phyloP scores from a whole-genome alignment of 1,140 invertebrate genomes.

The Apis laboriosa region DNA sequence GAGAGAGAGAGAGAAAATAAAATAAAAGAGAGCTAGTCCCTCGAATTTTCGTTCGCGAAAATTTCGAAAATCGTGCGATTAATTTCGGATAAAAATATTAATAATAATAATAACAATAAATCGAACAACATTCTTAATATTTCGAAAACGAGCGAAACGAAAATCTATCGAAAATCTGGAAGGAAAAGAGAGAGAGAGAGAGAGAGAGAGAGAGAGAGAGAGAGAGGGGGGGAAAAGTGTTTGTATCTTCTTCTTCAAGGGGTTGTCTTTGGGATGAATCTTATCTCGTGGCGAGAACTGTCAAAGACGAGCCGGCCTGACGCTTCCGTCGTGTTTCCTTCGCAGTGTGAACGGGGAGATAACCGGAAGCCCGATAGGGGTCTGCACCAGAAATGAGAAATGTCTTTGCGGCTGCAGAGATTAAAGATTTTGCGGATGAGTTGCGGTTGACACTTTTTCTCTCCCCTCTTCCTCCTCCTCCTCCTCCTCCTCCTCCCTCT shows the following conservation, averaged over 20 bases:
- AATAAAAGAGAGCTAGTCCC: too few species aligned
- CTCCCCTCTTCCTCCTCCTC: constrained; percentile 16
- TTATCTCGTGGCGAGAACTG: constrained; percentile 77
- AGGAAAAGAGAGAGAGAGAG: too few species aligned
- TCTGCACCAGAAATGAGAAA: constrained; percentile 79
- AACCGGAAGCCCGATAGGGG: constrained; percentile 77
- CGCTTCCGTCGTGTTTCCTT: constrained; percentile 73
- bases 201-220: too few species aligned
- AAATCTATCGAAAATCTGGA: constrained; percentile 38
- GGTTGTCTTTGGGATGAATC: constrained; percentile 67
- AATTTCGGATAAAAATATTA: not conserved
- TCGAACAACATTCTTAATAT: too few species aligned
- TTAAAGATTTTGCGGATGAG: constrained; percentile 68
- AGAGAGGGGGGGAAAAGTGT: constrained; percentile 36
- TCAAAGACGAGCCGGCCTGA: constrained; percentile 75
- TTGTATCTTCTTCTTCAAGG: constrained; percentile 57
- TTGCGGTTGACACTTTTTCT: constrained; percentile 43
- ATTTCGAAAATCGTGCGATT: too few species aligned
- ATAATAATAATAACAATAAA: too few species aligned
- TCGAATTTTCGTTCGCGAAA: too few species aligned
- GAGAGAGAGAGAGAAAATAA: too few species aligned
- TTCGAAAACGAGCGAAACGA: constrained; percentile 34
- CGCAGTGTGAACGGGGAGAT: constrained; percentile 71
- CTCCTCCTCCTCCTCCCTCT: constrained; percentile 1
- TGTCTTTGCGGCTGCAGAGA: constrained; percentile 73